phyloP scores from a whole-genome alignment of 1,140 invertebrate species.

The Scylla paramamosain region DNA sequence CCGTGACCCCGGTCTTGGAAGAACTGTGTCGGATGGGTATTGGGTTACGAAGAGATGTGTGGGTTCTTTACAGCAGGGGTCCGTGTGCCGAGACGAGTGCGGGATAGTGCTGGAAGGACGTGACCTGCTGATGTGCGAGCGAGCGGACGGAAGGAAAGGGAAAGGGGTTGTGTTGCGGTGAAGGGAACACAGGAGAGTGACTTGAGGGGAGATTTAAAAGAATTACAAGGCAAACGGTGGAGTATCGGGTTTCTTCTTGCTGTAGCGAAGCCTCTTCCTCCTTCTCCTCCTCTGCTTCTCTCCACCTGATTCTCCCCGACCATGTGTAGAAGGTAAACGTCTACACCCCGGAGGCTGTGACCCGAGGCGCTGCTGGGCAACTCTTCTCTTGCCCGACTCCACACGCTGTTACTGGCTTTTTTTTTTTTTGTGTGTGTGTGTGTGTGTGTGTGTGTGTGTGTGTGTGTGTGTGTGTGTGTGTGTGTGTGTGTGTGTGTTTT shows the following conservation, averaged over 20 bases:
- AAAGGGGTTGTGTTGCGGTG: not conserved
- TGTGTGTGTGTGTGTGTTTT: constrained; percentile 38
- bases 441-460: constrained; percentile 55
- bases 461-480: constrained; percentile 38
- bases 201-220: not conserved
- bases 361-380: not conserved
- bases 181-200: not conserved
- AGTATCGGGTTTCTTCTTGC: not conserved
- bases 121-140: too few species aligned
- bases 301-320: not conserved
- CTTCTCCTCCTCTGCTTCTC: not conserved
- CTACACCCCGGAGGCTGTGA: not conserved
- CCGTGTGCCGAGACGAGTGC: not conserved
- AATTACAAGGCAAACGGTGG: too few species aligned
- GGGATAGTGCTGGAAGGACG: too few species aligned
- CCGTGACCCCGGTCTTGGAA: not conserved
- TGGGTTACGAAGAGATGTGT: not conserved
- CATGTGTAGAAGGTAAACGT: not conserved
- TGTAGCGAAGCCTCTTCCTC: not conserved
- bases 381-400: not conserved
- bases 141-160: not conserved
- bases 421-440: too few species aligned
- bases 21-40: not conserved
- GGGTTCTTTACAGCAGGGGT: not conserved
- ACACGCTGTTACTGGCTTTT: not conserved